A percentile compares a stretch with the other conserved stretches of the same genome.
phyloP scores from a whole-genome alignment of 2,797 vertebrate genomes.

The Odontamblyopus rebecca region DNA sequence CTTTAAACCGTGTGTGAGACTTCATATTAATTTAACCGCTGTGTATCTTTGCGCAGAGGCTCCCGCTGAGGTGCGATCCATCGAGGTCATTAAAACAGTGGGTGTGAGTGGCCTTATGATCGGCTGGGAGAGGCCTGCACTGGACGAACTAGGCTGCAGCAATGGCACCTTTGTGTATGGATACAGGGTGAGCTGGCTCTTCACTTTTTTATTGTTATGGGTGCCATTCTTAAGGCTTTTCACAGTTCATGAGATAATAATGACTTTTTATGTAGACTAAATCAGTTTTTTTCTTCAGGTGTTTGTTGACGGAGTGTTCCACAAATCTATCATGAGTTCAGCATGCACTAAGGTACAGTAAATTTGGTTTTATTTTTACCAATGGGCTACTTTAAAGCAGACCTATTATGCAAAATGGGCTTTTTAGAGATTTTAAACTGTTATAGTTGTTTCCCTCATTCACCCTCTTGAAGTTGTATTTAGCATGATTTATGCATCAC shows the following conservation, averaged over 20 bases:
- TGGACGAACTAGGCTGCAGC: constrained; percentile 73
- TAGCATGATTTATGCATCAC: too few relatives aligned
- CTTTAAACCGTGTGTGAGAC: background rate
- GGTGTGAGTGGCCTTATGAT: constrained; percentile 71
- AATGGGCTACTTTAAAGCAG: background rate
- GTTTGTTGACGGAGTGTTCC: constrained; percentile 59
- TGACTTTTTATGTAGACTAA: background rate
- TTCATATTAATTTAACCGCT: constrained; percentile 3
- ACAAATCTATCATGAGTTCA: constrained; percentile 68
- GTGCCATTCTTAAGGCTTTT: background rate
- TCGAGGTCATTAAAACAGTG: constrained; percentile 70
- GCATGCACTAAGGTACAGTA: constrained; percentile 64
- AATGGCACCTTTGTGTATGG: constrained; percentile 72
- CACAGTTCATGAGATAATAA: too few relatives aligned
- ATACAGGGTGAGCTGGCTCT: constrained; percentile 66
- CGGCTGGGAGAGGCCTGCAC: constrained; percentile 69
- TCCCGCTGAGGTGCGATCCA: constrained; percentile 63
- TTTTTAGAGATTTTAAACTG: too few relatives aligned
- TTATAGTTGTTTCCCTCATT: too few relatives aligned
- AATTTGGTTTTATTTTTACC: background rate
- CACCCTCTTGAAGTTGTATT: too few relatives aligned
- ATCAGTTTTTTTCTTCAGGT: constrained; percentile 37
- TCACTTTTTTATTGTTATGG: background rate
- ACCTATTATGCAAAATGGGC: too few relatives aligned
- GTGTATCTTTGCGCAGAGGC: constrained; percentile 51